Base-by-base conservation (phyloP, 2,888 invertebrate genomes). In the Campopleginae sp. region DNA sequence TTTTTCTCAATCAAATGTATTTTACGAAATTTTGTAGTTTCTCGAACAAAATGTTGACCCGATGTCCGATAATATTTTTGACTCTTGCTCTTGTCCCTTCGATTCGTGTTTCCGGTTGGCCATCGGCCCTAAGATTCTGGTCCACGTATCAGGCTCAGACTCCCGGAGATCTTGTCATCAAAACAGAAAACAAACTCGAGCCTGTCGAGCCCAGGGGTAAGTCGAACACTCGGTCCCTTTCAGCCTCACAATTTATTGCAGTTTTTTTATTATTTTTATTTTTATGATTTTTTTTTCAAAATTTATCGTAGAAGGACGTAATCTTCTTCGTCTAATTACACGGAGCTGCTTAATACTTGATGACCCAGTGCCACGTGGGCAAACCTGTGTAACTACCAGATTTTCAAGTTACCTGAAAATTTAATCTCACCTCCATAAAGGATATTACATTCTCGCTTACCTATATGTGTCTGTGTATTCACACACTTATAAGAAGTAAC, bases 351-450 rank as follows among this genome's bases (percentile, higher is more conserved):
- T 74, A 58, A 44, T 61, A 61, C 27, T n/a, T 17, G n/a, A 61
- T 51, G 42, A 27, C 10, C 23, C 6, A 66, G 38, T 58, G 4
- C 51, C 66, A 77, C 48, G 42, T 66, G 66, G 77, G 33, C 19
- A 65, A 77, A 66, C 42, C 66, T 51, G 42, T 46, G 14, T 48
- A 74, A 44, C 42, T 74, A 61, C 74, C 44, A 42, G 19, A 44
- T 17, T 71, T 63, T 63, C 31, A n/a, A 44, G 27, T 42, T 38
- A 46, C 63, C 48, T 85, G 68, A 86, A 82, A 86, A 80, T 82
- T 85, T 77, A 86, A 85, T 85, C 74, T 61, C 33, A 44, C 68
- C 76, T 31, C 65, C 77, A 65, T 82, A 80, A 86, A 80, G 68
- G 65, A 80, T 76, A 80, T 79, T 68, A 81, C 79, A 71, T 71